Evolutionary conservation across 2,113 vertebrate species (phyloP).

Genomic region (Irena cyanogastra): DNA sequence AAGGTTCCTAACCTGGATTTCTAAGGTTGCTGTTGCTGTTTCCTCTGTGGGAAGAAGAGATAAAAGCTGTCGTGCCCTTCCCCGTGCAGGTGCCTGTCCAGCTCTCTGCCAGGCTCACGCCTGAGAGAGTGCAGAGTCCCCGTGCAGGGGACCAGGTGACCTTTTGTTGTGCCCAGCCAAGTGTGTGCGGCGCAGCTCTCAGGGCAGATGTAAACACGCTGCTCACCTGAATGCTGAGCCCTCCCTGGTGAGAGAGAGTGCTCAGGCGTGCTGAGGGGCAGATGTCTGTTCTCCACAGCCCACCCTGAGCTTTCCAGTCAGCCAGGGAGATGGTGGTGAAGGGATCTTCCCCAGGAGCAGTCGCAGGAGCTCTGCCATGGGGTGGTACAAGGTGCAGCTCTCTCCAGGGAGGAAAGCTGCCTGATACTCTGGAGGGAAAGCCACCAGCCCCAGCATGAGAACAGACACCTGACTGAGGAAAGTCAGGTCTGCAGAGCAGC

Average conservation of each 20-base stretch:
- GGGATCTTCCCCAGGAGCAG: not conserved
- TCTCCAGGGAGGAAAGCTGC: not conserved
- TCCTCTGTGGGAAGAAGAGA: not conserved
- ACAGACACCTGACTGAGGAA: not conserved
- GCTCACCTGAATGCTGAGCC: constrained; percentile 14
- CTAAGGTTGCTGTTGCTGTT: not conserved
- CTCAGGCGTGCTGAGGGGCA: not conserved
- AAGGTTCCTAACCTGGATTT: not conserved
- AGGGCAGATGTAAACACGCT: not conserved
- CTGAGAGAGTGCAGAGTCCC: not conserved
- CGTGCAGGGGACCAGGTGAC: not conserved
- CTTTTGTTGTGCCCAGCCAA: not conserved
- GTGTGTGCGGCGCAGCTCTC: not conserved
- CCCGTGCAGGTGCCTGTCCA: not conserved
- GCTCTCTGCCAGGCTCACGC: not conserved
- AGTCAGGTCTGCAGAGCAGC: not conserved
- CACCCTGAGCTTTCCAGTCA: not conserved
- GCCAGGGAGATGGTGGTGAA: not conserved
- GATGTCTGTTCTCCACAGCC: not conserved
- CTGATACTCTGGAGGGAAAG: not conserved
- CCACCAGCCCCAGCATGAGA: not conserved
- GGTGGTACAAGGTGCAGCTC: not conserved
- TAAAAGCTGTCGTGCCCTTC: not conserved
- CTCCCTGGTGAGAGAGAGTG: not conserved
- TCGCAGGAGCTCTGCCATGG: not conserved